These are phyloP conservation scores for Platyura marginata DNA, from an alignment of 1,140 invertebrate species.

Conservation along the genomic window DNA sequence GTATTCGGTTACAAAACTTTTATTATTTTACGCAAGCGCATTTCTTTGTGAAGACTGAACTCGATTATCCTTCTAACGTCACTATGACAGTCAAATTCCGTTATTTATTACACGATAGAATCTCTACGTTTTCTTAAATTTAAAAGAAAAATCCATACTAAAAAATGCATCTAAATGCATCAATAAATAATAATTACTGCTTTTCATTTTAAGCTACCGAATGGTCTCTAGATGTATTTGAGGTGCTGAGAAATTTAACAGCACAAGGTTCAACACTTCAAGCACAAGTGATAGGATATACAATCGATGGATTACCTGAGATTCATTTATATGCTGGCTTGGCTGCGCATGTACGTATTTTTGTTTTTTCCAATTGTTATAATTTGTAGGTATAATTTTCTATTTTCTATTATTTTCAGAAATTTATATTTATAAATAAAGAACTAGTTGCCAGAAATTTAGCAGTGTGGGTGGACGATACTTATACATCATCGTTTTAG, in stretches of 20 bases:
- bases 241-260: slow-evolving; percentile 56
- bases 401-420: slow-evolving; percentile 27
- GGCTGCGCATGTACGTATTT: slow-evolving; percentile 41
- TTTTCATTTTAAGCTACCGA: slow-evolving; percentile 28
- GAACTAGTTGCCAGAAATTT: slow-evolving; percentile 44
- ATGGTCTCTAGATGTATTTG: slow-evolving; percentile 57
- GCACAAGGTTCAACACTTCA: slow-evolving; percentile 58
- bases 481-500: too few relatives aligned
- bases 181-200: too few relatives aligned
- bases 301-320: slow-evolving; percentile 52
- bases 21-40: too few relatives aligned
- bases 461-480: slow-evolving; percentile 16
- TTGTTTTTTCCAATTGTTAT: not conserved
- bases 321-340: slow-evolving; percentile 58
- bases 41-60: too few relatives aligned
- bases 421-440: slow-evolving; percentile 45
- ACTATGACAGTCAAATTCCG: too few relatives aligned
- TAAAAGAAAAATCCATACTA: too few relatives aligned
- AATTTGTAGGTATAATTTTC: not conserved
- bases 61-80: too few relatives aligned
- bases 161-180: too few relatives aligned
- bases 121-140: too few relatives aligned
- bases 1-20: too few relatives aligned
- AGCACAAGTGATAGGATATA: slow-evolving; percentile 69
- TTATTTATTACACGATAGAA: too few relatives aligned